A percentile compares a stretch with the other conserved stretches of the same genome.
phyloP scores from a whole-genome alignment of 2,113 vertebrate genomes.

The Serinus canaria region DNA sequence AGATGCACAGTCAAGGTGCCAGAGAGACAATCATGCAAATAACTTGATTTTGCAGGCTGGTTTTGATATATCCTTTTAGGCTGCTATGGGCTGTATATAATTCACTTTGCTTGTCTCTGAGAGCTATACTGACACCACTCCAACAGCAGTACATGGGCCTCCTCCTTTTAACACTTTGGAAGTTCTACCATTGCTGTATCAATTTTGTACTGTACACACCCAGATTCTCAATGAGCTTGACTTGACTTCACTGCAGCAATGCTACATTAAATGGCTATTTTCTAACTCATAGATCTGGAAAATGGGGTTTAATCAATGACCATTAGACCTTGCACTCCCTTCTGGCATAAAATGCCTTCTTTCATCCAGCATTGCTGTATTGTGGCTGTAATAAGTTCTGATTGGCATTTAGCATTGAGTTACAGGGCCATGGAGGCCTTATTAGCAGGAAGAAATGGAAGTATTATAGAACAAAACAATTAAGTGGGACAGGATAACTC shows the following conservation, averaged over 20 bases:
- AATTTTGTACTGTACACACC: neutral
- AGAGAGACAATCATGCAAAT: neutral
- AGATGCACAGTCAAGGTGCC: neutral
- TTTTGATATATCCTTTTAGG: neutral
- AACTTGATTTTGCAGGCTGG: neutral
- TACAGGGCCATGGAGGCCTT: neutral
- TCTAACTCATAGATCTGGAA: constrained; percentile 72
- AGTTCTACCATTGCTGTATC: neutral
- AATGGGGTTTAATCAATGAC: constrained; percentile 71
- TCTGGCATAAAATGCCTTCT: constrained; percentile 52
- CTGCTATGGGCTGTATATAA: neutral
- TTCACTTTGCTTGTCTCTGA: neutral
- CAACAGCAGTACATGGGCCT: neutral
- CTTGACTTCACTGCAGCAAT: constrained; percentile 21
- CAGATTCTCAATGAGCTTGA: constrained; percentile 6
- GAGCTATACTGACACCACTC: neutral
- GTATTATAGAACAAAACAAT: constrained; percentile 16
- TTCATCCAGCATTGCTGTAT: neutral
- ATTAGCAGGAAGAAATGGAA: constrained; percentile 10
- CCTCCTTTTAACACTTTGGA: neutral
- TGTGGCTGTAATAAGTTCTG: constrained; percentile 26
- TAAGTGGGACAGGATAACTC: neutral
- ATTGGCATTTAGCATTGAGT: constrained; percentile 5
- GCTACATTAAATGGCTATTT: constrained; percentile 69
- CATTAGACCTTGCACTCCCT: constrained; percentile 46